Conservation (phyloP, 2,797 vertebrate genomes). For the Botia kubotai region DNA sequence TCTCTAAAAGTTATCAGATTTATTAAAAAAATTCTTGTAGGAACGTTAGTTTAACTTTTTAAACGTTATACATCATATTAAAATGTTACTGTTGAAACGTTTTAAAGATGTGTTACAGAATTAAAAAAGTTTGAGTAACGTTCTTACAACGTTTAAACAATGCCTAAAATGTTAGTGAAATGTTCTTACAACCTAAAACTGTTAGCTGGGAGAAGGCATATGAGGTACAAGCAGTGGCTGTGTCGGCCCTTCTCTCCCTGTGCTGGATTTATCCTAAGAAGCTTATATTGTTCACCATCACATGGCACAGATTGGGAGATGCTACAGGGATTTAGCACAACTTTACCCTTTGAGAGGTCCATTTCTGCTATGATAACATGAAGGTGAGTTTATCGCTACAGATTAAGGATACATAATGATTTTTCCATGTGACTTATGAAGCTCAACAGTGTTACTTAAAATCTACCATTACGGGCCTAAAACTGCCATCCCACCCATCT, state of each 20-base stretch:
- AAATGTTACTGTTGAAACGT: too few relatives aligned
- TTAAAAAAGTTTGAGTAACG: too few relatives aligned
- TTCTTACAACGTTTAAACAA: too few relatives aligned
- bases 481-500: not conserved
- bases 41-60: too few relatives aligned
- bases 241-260: constrained; percentile 55
- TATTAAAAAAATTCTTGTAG: too few relatives aligned
- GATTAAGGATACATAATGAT: not conserved
- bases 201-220: constrained; percentile 20
- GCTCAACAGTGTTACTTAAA: not conserved
- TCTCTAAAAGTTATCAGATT: too few relatives aligned
- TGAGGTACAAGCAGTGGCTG: constrained; percentile 22
- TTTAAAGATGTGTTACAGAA: too few relatives aligned
- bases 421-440: not conserved
- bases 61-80: too few relatives aligned
- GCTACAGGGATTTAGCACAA: constrained; percentile 54
- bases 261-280: constrained; percentile 79
- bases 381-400: not conserved
- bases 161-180: too few relatives aligned
- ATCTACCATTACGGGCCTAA: constrained; percentile 2
- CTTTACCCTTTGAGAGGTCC: constrained; percentile 27
- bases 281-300: constrained; percentile 73
- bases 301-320: constrained; percentile 52
- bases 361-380: constrained; percentile 20
- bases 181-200: too few relatives aligned